Base-by-base conservation (phyloP, 2,113 vertebrate genomes). In the Anthoscopus minutus region DNA sequence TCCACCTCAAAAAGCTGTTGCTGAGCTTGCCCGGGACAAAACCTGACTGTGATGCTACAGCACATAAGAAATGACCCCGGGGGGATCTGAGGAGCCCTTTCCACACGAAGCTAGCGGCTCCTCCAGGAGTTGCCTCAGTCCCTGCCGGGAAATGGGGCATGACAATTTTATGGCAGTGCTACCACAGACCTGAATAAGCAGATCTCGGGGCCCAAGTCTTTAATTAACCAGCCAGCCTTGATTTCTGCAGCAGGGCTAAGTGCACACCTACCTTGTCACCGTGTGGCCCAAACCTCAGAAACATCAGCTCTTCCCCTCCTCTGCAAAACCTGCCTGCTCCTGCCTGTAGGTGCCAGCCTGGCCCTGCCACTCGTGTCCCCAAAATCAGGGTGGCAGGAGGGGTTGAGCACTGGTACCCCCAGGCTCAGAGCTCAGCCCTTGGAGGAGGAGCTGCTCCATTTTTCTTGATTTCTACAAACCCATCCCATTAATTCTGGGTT, bases 171-270 rank as follows among this genome's bases (percentile, higher is more conserved):
- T 14, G 33, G 87, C 15, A 2, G 7, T 5, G 40, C 84, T 35
- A 1, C 74, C 1, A 6, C 57, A 35, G 65, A 67, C 86, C 70
- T 33, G 81, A 92, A 82, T 37, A 73, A 87, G 89, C 78, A 91
- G 62, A 72, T 87, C 73, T 76, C 13, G 4, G 58, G 70, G 53
- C 48, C 70, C 73, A 38, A 15, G 65, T 42, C 89, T 85, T 84
- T 79, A 89, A 79, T 91, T 92, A 96, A 92, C 44, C 53, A 50
- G 25, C n/a, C 77, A 70, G 83, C 60, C 61, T 71, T 30, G 72
- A 35, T 79, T 91, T 73, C 54, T 62, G 60, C 60, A 27, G 65
- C 44, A 60, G 81, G 61, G 56, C 77, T 64, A 60, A 51, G 45
- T 0, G 2, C 70, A 62, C 69, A 58, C 45, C 64, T 67, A 40